These are phyloP conservation scores for Ia io DNA, from an alignment of 2,113 vertebrate genomes.

Conservation along the genomic window DNA sequence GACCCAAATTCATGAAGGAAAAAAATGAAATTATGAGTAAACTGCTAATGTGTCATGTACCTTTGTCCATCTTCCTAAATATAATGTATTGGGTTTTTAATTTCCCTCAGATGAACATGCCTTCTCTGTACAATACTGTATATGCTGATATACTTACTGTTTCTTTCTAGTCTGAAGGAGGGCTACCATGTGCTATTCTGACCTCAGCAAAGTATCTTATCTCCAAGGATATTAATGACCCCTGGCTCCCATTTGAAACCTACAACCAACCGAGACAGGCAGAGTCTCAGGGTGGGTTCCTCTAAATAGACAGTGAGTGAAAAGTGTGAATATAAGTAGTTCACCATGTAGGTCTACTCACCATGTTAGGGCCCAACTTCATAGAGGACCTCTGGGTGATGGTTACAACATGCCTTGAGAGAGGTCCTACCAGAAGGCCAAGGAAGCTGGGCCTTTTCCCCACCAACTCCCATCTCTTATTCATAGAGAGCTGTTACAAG, in stretches of 20 bases:
- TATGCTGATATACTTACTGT: not conserved
- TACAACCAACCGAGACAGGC: not conserved
- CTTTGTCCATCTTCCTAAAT: not conserved
- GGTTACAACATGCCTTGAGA: not conserved
- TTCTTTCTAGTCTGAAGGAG: not conserved
- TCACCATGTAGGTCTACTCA: not conserved
- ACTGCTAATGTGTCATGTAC: not conserved
- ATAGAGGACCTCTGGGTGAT: no score
- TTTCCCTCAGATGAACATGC: not conserved
- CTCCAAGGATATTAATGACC: not conserved
- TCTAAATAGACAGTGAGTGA: not conserved
- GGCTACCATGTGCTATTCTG: not conserved
- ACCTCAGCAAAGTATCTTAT: not conserved
- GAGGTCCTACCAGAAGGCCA: not conserved
- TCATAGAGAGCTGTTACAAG: not conserved
- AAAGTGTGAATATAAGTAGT: not conserved
- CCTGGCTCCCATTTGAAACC: not conserved
- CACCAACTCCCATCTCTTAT: not conserved
- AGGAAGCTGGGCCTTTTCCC: not conserved
- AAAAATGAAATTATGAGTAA: not conserved
- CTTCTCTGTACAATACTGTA: not conserved
- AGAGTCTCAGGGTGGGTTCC: not conserved
- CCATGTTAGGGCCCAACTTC: not conserved
- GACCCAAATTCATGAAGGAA: not conserved
- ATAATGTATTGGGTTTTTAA: not conserved